Evolutionary conservation across 2,888 invertebrate genomes (phyloP), one percentile per base, ranked within the genome.

Genomic region (Dicranocentrus wangi): DNA sequence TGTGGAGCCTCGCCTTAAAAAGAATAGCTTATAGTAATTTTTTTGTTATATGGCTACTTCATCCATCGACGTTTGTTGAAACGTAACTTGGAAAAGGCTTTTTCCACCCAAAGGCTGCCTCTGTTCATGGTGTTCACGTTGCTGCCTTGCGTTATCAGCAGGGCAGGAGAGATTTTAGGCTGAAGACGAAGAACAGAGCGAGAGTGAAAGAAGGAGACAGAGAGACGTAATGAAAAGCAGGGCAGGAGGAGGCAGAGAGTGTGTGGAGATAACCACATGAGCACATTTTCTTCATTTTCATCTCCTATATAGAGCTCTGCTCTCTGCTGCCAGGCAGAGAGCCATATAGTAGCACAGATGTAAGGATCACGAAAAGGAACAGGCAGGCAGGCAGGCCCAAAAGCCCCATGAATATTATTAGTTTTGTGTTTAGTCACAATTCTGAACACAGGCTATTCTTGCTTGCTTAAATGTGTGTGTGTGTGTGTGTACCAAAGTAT

Each of bases 201-300:
- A 47, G 51, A 77, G 66, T 69, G 77, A 77, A 70, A 76, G 43
- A 76, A 68, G 76, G 68, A 76, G 76, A 76, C 68, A 76, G n/a
- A n/a, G n/a, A 39, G 47, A 51, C 68, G 58, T 66, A 76, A 77
- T 77, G 69, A 77, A 77, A 77, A 70, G 70, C 77, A 77, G 77
- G 77, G 55, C 77, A 77, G 77, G 70, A 77, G 77, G 70, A 70
- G 63, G 77, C 76, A 70, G 77, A 7, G 69, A n/a, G n/a, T n/a
- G n/a, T n/a, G n/a, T n/a, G n/a, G n/a, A 77, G 77, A 70, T 69
- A 70, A 77, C 61, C 68, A 68, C 68, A 70, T 77, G 63, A 77
- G 63, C 63, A 69, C 47, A 43, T 58, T 47, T 60, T 43, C 25
- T 47, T 43, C 47, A 43, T 58, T 47, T 60, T 43, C 25, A 66